Base-by-base conservation (phyloP, 2,888 invertebrate genomes). In the Furcula furcula region DNA sequence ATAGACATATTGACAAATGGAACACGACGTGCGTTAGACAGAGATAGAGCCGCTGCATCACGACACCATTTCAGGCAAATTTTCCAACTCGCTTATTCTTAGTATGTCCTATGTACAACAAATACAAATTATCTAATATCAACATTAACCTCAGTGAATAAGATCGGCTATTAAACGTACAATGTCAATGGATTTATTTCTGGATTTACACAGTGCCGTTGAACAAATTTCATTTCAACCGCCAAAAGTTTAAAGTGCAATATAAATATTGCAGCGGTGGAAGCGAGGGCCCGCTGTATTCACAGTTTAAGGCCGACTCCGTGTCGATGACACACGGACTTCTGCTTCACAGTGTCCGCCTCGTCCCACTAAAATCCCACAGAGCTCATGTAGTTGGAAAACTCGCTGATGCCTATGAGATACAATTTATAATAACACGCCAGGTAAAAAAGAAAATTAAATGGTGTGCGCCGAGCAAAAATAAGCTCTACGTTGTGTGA, bases 151-250 rank as follows among this genome's bases (percentile, higher is more conserved):
- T 9, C 6, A 11, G 7, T 4, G 4, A 7, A 4, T 14, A 26
- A 11, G 26, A 14, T n/a, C 5, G 4, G 7, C n/a, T 26, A 12
- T 9, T 3, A 5, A 7, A 4, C 2, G 26, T 9, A n/a, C 9
- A 3, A 9, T 14, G n/a, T 26, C n/a, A 2, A 6, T 9, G 1
- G 46, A 70, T 76, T 69, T 83, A 79, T 82, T 82, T 75, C 68
- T 68, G 69, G 73, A 68, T 70, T 65, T 65, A 68, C 65, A 65
- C 62, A 67, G 55, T 43, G 54, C 63, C 53, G 70, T 66, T 71
- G 65, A 80, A 79, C 81, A 82, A 83, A 82, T 84, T 84, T 83
- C 74, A 80, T 82, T 79, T 77, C 60, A 78, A 75, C 77, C 64
- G 65, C 69, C 67, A 64, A 74, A 78, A 77, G 73, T 80, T 77